Conservation (phyloP, 2,888 invertebrate genomes). For the Scaptomyza tumidula region DNA sequence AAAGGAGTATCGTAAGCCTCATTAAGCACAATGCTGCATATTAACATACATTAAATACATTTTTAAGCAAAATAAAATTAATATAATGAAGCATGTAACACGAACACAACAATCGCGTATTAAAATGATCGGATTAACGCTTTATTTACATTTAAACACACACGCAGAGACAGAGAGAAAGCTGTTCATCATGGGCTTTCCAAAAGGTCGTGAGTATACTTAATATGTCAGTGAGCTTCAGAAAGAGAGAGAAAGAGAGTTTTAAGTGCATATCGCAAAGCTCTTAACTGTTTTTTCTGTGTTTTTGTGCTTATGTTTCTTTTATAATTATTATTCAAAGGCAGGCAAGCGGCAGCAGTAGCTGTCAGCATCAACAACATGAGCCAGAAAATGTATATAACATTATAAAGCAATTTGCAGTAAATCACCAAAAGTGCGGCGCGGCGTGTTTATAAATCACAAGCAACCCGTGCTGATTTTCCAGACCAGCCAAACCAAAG, state of each 20-base stretch:
- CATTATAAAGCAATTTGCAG: slow-evolving; percentile 80
- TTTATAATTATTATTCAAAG: slow-evolving; percentile 70
- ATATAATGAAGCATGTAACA: slow-evolving; percentile 21
- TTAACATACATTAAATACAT: slow-evolving; percentile 30
- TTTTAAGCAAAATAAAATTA: slow-evolving; percentile 16
- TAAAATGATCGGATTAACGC: slow-evolving; percentile 48
- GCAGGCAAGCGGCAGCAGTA: slow-evolving; percentile 58
- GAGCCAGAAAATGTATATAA: slow-evolving; percentile 69
- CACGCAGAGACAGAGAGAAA: slow-evolving; percentile 1
- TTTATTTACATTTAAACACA: slow-evolving; percentile 28
- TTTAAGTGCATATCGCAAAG: slow-evolving; percentile 43
- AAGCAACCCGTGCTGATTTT: slow-evolving; percentile 47
- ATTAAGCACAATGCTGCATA: slow-evolving; percentile 11
- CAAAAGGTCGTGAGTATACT: slow-evolving; percentile 42
- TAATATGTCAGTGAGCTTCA: slow-evolving; percentile 33
- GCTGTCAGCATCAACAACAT: slow-evolving; percentile 20
- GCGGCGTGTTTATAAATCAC: slow-evolving; percentile 77
- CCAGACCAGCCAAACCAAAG: slow-evolving; percentile 4
- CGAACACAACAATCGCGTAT: slow-evolving; percentile 2
- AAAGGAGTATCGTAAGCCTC: slow-evolving; percentile 3
- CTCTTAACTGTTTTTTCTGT: slow-evolving; percentile 22
- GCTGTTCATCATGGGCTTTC: slow-evolving; percentile 23
- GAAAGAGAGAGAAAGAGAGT: slow-evolving; percentile 1
- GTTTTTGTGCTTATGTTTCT: slow-evolving; percentile 17
- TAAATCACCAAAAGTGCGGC: slow-evolving; percentile 74